Conservation (phyloP, 2,113 vertebrate species). For the Sander vitreus region DNA sequence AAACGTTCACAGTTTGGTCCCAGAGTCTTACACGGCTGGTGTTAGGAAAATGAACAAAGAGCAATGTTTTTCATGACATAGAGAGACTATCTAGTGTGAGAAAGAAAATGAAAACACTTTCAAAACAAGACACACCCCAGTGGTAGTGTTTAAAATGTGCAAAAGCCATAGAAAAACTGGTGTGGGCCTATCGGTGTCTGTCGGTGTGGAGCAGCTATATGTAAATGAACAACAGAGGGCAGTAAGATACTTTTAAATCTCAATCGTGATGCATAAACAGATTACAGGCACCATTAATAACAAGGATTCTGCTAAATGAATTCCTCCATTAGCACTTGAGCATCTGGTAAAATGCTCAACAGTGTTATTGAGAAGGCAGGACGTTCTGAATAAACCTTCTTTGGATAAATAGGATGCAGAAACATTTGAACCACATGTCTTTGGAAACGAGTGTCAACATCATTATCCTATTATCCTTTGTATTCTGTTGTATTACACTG, state of each 20-base stretch:
- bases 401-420: background rate
- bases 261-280: background rate
- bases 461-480: too few relatives aligned
- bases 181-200: too few relatives aligned
- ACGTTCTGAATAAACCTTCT: background rate
- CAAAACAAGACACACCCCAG: constrained; percentile 37
- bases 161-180: background rate
- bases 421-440: too few relatives aligned
- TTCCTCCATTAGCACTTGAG: background rate
- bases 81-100: constrained; percentile 26
- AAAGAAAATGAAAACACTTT: constrained; percentile 13
- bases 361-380: background rate
- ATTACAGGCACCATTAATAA: background rate
- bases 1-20: constrained; percentile 53
- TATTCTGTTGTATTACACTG: too few relatives aligned
- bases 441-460: too few relatives aligned
- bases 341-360: background rate
- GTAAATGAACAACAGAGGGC: constrained; percentile 43
- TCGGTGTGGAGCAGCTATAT: background rate
- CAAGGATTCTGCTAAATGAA: background rate
- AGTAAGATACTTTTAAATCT: constrained; percentile 18
- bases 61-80: constrained; percentile 12
- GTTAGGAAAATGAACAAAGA: constrained; percentile 50
- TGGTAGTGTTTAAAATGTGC: constrained; percentile 17
- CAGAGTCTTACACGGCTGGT: constrained; percentile 1